These are phyloP conservation scores for Watsonalla cultraria DNA, from an alignment of 2,888 invertebrate species.

Conservation along the genomic window DNA sequence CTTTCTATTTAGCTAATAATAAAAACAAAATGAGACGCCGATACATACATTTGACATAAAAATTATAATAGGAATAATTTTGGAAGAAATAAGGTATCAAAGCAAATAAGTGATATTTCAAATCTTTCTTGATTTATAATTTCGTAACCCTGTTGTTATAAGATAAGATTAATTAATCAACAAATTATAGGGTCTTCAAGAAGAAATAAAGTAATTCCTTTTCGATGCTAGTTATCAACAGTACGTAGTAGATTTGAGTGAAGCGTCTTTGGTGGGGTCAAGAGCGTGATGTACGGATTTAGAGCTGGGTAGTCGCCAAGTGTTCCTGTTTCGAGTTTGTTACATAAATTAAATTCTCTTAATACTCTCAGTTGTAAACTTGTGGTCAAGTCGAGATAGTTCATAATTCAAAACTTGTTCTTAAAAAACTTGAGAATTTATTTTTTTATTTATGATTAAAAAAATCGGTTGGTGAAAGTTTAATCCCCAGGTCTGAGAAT, in stretches of 20 bases:
- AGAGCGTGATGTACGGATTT: conserved; percentile 59
- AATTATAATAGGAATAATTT: not conserved
- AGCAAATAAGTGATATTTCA: too few relatives aligned
- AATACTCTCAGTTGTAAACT: conserved; percentile 26
- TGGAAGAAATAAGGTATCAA: too few relatives aligned
- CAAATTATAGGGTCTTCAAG: not conserved
- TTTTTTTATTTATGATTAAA: too few relatives aligned
- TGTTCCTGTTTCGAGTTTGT: conserved; percentile 41
- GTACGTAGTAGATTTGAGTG: conserved; percentile 23
- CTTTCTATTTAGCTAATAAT: not conserved
- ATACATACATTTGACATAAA: conserved; percentile 2
- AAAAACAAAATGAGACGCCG: conserved; percentile 5
- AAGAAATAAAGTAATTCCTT: conserved; percentile 18
- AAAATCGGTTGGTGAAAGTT: too few relatives aligned
- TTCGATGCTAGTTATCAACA: conserved; percentile 24
- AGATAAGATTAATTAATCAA: not conserved
- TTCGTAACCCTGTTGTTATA: too few relatives aligned
- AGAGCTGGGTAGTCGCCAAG: conserved; percentile 67
- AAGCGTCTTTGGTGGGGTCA: conserved; percentile 62
- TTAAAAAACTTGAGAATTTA: too few relatives aligned
- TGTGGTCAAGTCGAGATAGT: not conserved
- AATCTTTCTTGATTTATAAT: too few relatives aligned
- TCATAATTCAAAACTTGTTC: too few relatives aligned
- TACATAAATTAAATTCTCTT: conserved; percentile 37
- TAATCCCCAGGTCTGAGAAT: too few relatives aligned